Conservation (phyloP, 2,113 vertebrate genomes). For the Procavia capensis region DNA sequence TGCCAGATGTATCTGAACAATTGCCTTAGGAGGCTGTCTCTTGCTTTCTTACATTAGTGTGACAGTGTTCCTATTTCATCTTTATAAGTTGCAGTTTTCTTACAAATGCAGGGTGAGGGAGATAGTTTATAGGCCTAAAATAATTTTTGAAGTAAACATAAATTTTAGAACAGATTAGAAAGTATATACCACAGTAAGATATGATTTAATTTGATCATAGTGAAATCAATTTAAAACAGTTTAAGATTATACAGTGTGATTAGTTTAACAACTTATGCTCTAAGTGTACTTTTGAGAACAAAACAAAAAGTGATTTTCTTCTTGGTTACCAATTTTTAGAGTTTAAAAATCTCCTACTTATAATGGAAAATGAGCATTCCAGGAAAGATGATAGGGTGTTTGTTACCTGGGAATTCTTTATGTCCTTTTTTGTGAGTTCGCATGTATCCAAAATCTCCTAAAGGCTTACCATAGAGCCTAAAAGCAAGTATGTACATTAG, state of each 20-base stretch:
- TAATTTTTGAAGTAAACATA: not conserved
- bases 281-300: not conserved
- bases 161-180: not conserved
- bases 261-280: conserved; percentile 12
- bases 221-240: not conserved
- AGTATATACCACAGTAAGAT: not conserved
- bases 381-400: not conserved
- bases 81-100: not conserved
- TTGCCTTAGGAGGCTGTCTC: not conserved
- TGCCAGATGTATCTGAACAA: not conserved
- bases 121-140: conserved; percentile 32
- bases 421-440: not conserved
- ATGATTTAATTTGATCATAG: conserved; percentile 27
- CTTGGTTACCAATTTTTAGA: conserved; percentile 36
- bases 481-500: not conserved
- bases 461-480: not conserved
- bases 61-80: not conserved
- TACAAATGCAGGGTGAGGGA: not conserved
- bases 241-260: not conserved
- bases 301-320: not conserved
- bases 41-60: not conserved
- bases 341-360: not conserved
- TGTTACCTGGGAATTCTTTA: not conserved
- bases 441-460: not conserved
- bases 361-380: not conserved